Evolutionary conservation across 2,888 invertebrate genomes (phyloP), one percentile per base, ranked within the genome.

Genomic region (Synergus itoensis): DNA sequence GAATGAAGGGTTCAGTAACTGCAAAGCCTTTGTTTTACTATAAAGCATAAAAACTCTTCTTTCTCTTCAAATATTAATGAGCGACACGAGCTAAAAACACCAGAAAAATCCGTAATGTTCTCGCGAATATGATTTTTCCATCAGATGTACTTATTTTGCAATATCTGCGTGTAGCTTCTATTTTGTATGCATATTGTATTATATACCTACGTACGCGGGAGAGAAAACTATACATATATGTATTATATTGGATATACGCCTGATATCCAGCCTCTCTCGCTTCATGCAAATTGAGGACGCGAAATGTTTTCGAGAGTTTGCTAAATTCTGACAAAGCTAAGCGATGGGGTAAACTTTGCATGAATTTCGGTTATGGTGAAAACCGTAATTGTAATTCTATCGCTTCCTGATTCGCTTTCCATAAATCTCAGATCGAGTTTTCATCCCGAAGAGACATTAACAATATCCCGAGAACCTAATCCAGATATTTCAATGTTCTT

Each of bases 271-370:
- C 41, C 67, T 67, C 67, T n/a, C 43, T 45, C 14, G 67, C 43
- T 67, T 45, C 43, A 67, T 67, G 67, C 43, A 67, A 67, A 67
- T 67, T 45, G 21, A 14, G 67, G 9, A 67, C 67, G 43, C 18
- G 21, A 67, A 67, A 43, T 67, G 45, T 45, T 67, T 67, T 67
- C 21, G 21, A 45, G 67, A 45, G 67, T 67, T 43, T 21, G 45
- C 43, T 43, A 43, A 67, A 67, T 45, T 67, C 43, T 43, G 43
- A 45, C 67, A 67, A 67, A 67, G 12, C 43, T 18, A 67, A 12
- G n/a, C 7, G 11, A 14, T 45, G 18, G 21, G 21, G 7, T 45
- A 67, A 21, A 45, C 43, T 45, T 21, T 60, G 36, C 36, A 36
- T 60, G 53, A 41, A 65, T 65, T 65, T 65, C 41, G n/a, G 8